A percentile compares a stretch with the other conserved stretches of the same genome.
These are phyloP conservation scores for Temnothorax rugatulus DNA, from an alignment of 2,888 invertebrate species.

Conservation along the genomic window DNA sequence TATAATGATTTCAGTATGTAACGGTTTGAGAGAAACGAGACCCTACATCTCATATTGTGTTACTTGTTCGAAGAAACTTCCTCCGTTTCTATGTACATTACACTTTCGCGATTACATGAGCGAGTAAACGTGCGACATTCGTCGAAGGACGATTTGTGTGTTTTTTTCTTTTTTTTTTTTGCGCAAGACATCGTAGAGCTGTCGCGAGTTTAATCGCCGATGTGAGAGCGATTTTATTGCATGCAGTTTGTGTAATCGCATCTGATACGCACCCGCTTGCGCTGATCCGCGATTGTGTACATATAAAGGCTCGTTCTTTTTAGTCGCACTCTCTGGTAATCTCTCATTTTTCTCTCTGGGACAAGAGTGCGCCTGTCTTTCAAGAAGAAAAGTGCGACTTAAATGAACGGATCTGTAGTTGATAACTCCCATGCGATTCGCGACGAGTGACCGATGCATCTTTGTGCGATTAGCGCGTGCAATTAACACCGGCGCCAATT, in stretches of 20 bases:
- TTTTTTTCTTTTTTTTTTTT: background rate
- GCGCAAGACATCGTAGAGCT: background rate
- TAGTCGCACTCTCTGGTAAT: background rate
- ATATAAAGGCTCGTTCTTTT: background rate
- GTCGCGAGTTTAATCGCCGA: conserved; percentile 41
- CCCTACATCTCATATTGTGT: conserved; percentile 14
- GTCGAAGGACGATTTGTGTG: background rate
- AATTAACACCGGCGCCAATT: conserved; percentile 51
- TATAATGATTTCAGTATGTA: background rate
- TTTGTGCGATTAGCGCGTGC: conserved; percentile 51
- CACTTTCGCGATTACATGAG: conserved; percentile 42
- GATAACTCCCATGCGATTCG: conserved; percentile 39
- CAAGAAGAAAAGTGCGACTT: background rate
- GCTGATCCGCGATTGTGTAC: conserved; percentile 49
- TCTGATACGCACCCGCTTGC: conserved; percentile 68
- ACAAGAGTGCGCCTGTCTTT: background rate
- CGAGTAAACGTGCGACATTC: conserved; percentile 44
- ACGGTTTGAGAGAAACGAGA: conserved; percentile 45
- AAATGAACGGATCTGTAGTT: conserved; percentile 27
- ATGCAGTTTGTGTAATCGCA: conserved; percentile 60
- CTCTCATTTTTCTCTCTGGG: background rate
- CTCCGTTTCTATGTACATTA: conserved; percentile 9
- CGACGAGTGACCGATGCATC: conserved; percentile 28
- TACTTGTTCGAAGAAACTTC: background rate
- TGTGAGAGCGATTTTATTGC: conserved; percentile 57